These are phyloP conservation scores for Adoxophyes honmai DNA, from an alignment of 1,140 invertebrate genomes.

Conservation along the genomic window DNA sequence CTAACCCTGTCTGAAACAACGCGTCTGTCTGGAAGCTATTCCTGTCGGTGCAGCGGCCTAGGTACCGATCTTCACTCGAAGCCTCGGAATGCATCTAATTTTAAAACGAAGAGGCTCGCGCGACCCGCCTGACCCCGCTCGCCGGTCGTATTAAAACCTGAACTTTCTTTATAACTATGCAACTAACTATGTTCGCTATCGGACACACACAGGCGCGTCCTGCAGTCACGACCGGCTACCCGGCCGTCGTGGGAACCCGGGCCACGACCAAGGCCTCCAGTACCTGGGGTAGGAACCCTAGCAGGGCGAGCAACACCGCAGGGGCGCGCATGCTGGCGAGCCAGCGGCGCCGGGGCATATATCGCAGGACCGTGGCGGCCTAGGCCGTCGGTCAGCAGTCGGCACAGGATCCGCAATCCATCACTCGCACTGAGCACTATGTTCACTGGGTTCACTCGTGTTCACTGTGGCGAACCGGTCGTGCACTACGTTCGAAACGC, in stretches of 20 bases:
- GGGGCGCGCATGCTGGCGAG: constrained; percentile 72
- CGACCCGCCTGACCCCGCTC: constrained; percentile 70
- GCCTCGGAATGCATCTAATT: constrained; percentile 75
- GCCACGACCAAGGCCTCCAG: constrained; percentile 34
- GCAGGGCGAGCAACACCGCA: constrained; percentile 72
- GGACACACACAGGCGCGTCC: constrained; percentile 59
- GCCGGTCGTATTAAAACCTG: constrained; percentile 69
- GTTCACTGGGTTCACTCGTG: constrained; percentile 72
- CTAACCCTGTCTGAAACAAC: constrained; percentile 68
- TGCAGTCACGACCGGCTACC: constrained; percentile 69
- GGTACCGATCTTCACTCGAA: constrained; percentile 48
- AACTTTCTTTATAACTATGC: constrained; percentile 75
- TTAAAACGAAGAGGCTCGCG: constrained; percentile 70
- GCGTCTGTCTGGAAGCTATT: constrained; percentile 64
- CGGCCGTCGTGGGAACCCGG: constrained; percentile 71
- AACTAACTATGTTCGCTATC: constrained; percentile 61
- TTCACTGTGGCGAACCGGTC: constrained; percentile 65
- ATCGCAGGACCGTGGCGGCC: constrained; percentile 38
- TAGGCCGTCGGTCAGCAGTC: constrained; percentile 55
- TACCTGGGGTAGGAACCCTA: constrained; percentile 75
- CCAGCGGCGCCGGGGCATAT: constrained; percentile 71
- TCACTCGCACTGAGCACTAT: constrained; percentile 70
- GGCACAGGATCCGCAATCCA: constrained; percentile 65
- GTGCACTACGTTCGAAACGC: constrained; percentile 71
- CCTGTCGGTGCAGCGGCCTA: constrained; percentile 33